Percentiles rank a stretch among this genome's conserved stretches.
These are phyloP conservation scores for Lasioglossum morio DNA, from an alignment of 2,888 invertebrate genomes.

Conservation along the genomic window DNA sequence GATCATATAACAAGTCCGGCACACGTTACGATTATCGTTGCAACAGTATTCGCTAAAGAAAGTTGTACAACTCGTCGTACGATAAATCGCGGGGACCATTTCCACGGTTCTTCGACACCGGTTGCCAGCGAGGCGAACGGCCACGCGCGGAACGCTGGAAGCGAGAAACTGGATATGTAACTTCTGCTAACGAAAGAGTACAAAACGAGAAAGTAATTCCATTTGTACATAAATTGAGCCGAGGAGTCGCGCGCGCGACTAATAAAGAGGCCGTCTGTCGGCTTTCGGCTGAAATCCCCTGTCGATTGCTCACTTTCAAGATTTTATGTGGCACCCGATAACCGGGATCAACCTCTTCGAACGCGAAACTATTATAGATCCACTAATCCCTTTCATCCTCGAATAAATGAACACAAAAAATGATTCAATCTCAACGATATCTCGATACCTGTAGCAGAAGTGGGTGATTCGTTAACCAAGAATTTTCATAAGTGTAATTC, in stretches of 20 bases:
- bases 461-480: not conserved
- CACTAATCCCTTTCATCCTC: not conserved
- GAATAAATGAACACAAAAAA: not conserved
- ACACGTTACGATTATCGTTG: not conserved
- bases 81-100: not conserved
- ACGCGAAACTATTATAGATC: not conserved
- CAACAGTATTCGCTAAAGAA: not conserved
- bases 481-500: not conserved
- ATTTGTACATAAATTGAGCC: constrained; percentile 7
- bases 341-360: not conserved
- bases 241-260: not conserved
- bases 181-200: constrained; percentile 4
- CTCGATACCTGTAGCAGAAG: not conserved
- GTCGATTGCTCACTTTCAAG: not conserved
- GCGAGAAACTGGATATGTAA: constrained; percentile 6
- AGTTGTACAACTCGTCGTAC: not conserved
- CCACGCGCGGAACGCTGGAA: not conserved
- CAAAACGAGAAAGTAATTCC: constrained; percentile 9
- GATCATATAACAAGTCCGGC: not conserved
- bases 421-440: not conserved
- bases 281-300: not conserved
- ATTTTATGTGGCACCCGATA: not conserved
- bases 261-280: not conserved
- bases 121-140: not conserved
- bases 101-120: not conserved